Evolutionary conservation across 2,888 invertebrate genomes (phyloP), one percentile per base, ranked within the genome.

Genomic region (Sthenelais limicola): DNA sequence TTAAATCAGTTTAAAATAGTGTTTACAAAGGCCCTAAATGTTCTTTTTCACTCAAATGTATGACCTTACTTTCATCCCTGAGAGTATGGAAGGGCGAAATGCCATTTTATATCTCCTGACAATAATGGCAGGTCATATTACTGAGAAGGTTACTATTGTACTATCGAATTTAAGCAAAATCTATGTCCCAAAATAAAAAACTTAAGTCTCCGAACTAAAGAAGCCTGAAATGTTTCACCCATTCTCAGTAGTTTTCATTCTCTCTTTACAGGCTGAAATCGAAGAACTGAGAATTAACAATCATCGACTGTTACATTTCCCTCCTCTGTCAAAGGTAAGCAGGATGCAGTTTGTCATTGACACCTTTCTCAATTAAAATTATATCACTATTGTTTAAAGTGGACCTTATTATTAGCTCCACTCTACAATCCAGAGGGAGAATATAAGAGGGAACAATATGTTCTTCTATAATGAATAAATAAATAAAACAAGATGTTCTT

Each of bases 271-370:
- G 88, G 83, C 82, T 49, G 87, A 87, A 78, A 86, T 88, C 30
- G 83, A 84, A 58, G 75, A 85, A 62, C 74, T 88, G 70, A 85
- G 84, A 73, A 83, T 82, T 43, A 86, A 86, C 74, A 87, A 87
- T 73, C 82, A 83, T 74, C 77, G 86, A 68, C 81, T 87, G 73
- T 75, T 84, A 48, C 84, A 88, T 77, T 88, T 88, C 74, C 88
- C 88, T 4, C 87, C 87, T 28, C 76, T 87, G 24, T 74, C 78
- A 18, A 73, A 66, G 74, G 75, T 70, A 35, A 68, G 28, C 21
- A 30, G 12, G 9, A 5, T 58, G 32, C 5, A 47, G 28, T 30
- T 5, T 4, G 9, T 66, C n/a, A 35, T 33, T 18, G 9, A 32
- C 24, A n/a, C n/a, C n/a, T n/a, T n/a, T n/a, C n/a, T n/a, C n/a